phyloP scores from a whole-genome alignment of 1,140 invertebrate species.

The Lordiphosa collinella region DNA sequence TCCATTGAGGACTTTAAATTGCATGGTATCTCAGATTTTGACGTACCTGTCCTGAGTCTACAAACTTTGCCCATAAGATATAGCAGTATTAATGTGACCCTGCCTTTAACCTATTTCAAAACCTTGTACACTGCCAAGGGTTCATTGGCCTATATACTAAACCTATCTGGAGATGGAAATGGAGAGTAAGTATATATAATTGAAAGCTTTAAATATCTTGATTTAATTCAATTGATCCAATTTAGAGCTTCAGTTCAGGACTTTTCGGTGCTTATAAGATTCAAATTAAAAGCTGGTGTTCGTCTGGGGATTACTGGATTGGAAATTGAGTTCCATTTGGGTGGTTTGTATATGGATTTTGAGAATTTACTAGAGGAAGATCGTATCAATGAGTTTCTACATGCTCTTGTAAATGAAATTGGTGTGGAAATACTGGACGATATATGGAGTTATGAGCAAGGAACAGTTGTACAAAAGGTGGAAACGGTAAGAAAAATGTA shows the following conservation, averaged over 20 bases:
- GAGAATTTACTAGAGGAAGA: conserved; percentile 63
- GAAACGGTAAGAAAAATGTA: conserved; percentile 38
- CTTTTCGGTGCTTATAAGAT: conserved; percentile 43
- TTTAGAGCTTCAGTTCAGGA: conserved; percentile 33
- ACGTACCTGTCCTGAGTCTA: conserved; percentile 37
- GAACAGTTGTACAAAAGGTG: conserved; percentile 17
- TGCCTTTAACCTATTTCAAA: conserved; percentile 53
- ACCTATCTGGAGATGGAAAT: conserved; percentile 64
- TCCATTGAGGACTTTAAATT: conserved; percentile 59
- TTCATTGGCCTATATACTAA: conserved; percentile 60
- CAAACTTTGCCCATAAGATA: conserved; percentile 5
- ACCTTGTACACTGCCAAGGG: conserved; percentile 70
- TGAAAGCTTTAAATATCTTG: background rate
- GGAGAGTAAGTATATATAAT: conserved; percentile 50
- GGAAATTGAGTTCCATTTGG: conserved; percentile 43
- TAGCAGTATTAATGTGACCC: conserved; percentile 50
- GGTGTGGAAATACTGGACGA: conserved; percentile 64
- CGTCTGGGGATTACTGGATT: conserved; percentile 41
- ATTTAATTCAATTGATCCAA: background rate
- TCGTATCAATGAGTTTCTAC: conserved; percentile 55
- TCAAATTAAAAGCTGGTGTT: conserved; percentile 29
- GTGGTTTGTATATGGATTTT: conserved; percentile 54
- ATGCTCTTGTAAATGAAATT: conserved; percentile 60
- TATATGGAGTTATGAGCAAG: conserved; percentile 53
- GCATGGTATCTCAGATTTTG: conserved; percentile 61